Base-by-base conservation (phyloP, 2,888 invertebrate species). In the Yponomeuta plumbellus region DNA sequence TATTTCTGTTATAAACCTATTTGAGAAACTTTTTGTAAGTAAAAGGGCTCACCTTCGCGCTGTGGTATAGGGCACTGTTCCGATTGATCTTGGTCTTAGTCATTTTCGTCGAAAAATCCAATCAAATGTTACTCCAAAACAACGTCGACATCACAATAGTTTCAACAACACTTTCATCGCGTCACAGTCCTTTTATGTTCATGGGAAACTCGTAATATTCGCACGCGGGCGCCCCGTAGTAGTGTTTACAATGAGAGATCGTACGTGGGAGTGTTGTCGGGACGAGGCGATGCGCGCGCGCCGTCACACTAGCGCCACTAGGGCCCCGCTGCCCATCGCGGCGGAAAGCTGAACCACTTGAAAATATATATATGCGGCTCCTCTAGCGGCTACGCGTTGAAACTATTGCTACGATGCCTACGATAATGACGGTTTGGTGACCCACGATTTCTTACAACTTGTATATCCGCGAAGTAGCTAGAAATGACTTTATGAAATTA, bases 61-160 rank as follows among this genome's bases (percentile, higher is more conserved):
- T 94, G 86, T 95, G 95, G 83, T 93, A 95, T 68, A 95, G 92
- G 72, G 95, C 95, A 78, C 92, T 93, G 70, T 90, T 92, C 76
- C 91, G 80, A 67, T 89, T 91, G 73, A 82, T 80, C 80, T 93
- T 93, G 68, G 92, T 91, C 82, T 94, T 94, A 74, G 93, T 93
- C 93, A 93, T 93, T 71, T 72, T 80, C 70, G 67, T 71, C 71
- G 26, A 39, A n/a, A 58, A 71, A 81, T 82, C 85, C 84, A 70
- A 72, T 72, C 70, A 72, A 74, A 67, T 59, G 69, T 79, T 81
- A 83, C 80, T 75, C 72, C 74, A 73, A 68, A 65, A 72, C 86
- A 86, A 83, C 81, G 83, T 82, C 83, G 76, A 74, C 79, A 81
- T 80, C 85, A 83, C 83, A 81, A 74, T 80, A 85, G 79, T 76